Conservation (phyloP, 1,140 invertebrate species). For the Drosophila rufa region DNA sequence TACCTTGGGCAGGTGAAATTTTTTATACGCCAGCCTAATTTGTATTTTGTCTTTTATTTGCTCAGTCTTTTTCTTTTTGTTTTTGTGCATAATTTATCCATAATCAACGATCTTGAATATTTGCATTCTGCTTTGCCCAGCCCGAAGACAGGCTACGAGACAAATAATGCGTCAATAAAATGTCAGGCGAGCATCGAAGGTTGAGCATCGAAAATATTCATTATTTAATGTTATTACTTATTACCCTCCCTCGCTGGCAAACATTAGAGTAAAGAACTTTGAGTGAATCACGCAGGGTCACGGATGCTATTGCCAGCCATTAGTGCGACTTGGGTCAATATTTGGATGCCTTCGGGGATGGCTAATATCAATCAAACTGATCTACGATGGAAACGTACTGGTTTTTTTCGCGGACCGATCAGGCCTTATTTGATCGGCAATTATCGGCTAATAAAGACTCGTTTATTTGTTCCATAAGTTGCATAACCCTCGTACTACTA, state of each 20-base stretch:
- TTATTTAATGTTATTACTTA: constrained; percentile 73
- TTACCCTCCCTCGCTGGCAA: constrained; percentile 32
- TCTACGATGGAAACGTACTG: constrained; percentile 19
- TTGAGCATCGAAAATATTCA: constrained; percentile 46
- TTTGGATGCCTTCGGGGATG: constrained; percentile 29
- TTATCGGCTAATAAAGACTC: constrained; percentile 38
- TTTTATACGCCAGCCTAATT: constrained; percentile 66
- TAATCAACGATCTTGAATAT: constrained; percentile 55
- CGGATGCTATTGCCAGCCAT: constrained; percentile 6
- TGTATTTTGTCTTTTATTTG: constrained; percentile 31
- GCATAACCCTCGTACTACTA: constrained; percentile 44
- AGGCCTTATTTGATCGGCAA: constrained; percentile 39
- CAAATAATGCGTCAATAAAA: constrained; percentile 63
- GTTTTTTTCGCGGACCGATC: constrained; percentile 1
- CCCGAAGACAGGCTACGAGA: constrained; percentile 6
- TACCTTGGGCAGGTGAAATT: constrained; percentile 80
- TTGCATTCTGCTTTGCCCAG: constrained; percentile 67
- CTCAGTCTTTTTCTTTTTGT: constrained; percentile 16
- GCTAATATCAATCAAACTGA: constrained; percentile 29
- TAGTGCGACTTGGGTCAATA: constrained; percentile 14
- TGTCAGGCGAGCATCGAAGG: constrained; percentile 69
- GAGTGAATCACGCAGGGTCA: constrained; percentile 22
- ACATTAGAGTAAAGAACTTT: constrained; percentile 41
- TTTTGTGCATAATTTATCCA: constrained; percentile 68
- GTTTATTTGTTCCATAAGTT: constrained; percentile 50